Conservation (phyloP, 2,113 vertebrate species). For the Colius striatus region DNA sequence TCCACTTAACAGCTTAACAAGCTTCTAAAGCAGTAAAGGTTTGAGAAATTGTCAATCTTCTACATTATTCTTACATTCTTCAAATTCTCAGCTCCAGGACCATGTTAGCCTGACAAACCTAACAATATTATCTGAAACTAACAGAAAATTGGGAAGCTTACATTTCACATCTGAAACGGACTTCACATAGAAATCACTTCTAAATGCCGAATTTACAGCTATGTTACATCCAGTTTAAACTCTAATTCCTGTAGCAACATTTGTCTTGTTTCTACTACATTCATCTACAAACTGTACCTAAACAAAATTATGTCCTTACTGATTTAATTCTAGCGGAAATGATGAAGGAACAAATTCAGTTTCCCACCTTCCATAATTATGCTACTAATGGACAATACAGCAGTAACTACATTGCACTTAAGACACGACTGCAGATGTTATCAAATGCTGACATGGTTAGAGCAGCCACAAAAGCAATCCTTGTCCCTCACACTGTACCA, state of each 20-base stretch:
- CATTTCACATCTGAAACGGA: neutral
- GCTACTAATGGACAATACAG: neutral
- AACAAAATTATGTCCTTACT: neutral
- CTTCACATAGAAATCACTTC: neutral
- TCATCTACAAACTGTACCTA: neutral
- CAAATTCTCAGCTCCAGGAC: neutral
- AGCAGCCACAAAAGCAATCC: neutral
- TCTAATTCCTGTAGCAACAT: neutral
- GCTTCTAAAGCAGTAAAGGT: neutral
- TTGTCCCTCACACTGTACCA: neutral
- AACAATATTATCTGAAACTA: neutral
- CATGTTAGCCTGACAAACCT: neutral
- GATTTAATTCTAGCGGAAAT: neutral
- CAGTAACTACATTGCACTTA: neutral
- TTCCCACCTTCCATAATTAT: neutral
- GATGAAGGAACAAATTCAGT: neutral
- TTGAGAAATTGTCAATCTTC: neutral
- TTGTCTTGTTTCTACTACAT: neutral
- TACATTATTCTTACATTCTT: neutral
- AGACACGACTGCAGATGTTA: accelerated
- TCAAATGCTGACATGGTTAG: neutral
- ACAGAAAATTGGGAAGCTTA: neutral
- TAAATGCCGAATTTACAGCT: neutral
- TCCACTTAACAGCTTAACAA: neutral
- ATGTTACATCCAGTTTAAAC: neutral